Percentiles rank a stretch among this genome's conserved stretches.
Evolutionary conservation across 1,140 invertebrate genomes (phyloP).

Genomic region (Leptinotarsa defecta): DNA sequence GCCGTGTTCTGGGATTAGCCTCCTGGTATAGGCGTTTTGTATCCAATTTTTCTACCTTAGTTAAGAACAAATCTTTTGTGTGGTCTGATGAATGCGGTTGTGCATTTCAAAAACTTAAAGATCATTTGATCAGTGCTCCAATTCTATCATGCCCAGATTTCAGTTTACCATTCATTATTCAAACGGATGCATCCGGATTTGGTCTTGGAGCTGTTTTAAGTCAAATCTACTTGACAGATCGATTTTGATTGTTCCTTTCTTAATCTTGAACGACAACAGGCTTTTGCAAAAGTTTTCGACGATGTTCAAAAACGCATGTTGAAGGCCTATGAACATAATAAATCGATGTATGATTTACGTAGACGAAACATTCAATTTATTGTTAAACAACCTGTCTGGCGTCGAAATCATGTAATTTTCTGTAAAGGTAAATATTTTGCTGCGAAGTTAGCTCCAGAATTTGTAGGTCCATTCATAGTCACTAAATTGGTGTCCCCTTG

Average conservation of each 20-base stretch:
- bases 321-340: too few species aligned
- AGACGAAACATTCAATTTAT: too few species aligned
- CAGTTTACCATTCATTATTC: slow-evolving; percentile 35
- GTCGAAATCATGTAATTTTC: too few species aligned
- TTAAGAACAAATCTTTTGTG: slow-evolving; percentile 4
- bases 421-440: slow-evolving; percentile 14
- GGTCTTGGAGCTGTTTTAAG: slow-evolving; percentile 40
- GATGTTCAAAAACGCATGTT: too few species aligned
- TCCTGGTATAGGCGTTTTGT: slow-evolving; percentile 17
- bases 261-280: too few species aligned
- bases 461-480: slow-evolving; percentile 9
- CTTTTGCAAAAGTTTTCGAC: too few species aligned
- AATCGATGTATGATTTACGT: too few species aligned
- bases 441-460: slow-evolving; percentile 30
- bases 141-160: slow-evolving; percentile 34
- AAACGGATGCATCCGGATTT: slow-evolving; percentile 37
- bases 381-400: slow-evolving; percentile 29
- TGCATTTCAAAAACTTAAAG: slow-evolving; percentile 26
- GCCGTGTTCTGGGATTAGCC: not conserved
- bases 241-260: slow-evolving; percentile 58
- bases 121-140: slow-evolving; percentile 12
- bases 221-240: slow-evolving; percentile 50
- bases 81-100: slow-evolving; percentile 6
- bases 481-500: not conserved
- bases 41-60: not conserved